phyloP scores from a whole-genome alignment of 1,140 invertebrate species.

The Pogonomyrmex californicus region DNA sequence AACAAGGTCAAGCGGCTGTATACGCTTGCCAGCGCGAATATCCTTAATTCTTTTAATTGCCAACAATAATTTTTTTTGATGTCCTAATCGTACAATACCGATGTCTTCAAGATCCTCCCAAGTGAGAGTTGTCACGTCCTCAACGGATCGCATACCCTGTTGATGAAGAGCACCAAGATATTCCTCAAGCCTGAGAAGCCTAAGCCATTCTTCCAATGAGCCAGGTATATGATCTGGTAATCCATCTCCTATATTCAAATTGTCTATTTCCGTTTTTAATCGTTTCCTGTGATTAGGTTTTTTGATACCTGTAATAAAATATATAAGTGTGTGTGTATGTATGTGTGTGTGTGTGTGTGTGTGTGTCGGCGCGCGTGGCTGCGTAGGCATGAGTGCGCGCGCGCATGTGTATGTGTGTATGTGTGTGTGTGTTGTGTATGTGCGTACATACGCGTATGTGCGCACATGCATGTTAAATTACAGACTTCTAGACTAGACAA shows the following conservation, averaged over 20 bases:
- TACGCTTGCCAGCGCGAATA: constrained; percentile 94
- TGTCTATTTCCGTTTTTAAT: constrained; percentile 98
- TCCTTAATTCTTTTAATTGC: constrained; percentile 99
- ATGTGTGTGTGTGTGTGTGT: too few relatives aligned
- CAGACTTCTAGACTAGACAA: too few relatives aligned
- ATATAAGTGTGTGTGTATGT: neutral
- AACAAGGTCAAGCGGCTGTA: constrained; percentile 89
- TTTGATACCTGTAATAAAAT: constrained; percentile 90
- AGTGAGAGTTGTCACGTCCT: constrained; percentile 96
- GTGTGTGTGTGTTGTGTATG: too few relatives aligned
- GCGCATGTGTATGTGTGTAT: too few relatives aligned
- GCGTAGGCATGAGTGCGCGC: too few relatives aligned
- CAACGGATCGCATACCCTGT: constrained; percentile 97
- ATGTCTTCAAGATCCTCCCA: constrained; percentile 99
- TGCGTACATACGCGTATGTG: too few relatives aligned
- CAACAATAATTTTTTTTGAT: constrained; percentile 99
- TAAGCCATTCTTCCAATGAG: constrained; percentile 97
- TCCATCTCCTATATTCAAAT: constrained; percentile 97
- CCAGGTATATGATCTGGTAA: constrained; percentile 97
- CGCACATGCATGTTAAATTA: too few relatives aligned
- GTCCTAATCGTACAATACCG: constrained; percentile 97
- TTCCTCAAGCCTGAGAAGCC: constrained; percentile 95
- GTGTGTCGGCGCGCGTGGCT: too few relatives aligned
- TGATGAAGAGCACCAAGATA: constrained; percentile 95
- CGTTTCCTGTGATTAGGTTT: constrained; percentile 98